A percentile compares a stretch with the other conserved stretches of the same genome.
phyloP scores from a whole-genome alignment of 2,888 invertebrate species.

The Margaritifera margaritifera region DNA sequence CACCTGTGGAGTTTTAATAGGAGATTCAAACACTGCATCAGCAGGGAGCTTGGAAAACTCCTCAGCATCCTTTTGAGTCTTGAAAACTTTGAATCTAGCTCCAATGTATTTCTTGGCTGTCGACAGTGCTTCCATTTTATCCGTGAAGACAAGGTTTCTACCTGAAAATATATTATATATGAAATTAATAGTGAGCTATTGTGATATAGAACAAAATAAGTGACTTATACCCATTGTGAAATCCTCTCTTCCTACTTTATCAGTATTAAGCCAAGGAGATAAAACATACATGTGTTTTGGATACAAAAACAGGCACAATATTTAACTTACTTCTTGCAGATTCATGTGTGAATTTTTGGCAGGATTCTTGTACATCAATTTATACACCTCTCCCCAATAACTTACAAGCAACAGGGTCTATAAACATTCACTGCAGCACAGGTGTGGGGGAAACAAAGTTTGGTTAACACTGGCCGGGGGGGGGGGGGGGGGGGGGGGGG shows the following conservation, averaged over 20 bases:
- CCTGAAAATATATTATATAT: slow-evolving; percentile 29
- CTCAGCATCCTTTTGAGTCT: slow-evolving; percentile 82
- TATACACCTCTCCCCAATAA: too few species aligned
- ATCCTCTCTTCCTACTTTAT: too few species aligned
- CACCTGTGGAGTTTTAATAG: slow-evolving; percentile 36
- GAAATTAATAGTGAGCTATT: background rate
- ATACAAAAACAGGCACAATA: background rate
- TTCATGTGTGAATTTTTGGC: too few species aligned
- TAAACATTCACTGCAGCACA: too few species aligned
- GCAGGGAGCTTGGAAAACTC: slow-evolving; percentile 76
- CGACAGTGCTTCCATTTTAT: slow-evolving; percentile 83
- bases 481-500: too few species aligned
- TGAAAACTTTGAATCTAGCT: slow-evolving; percentile 87
- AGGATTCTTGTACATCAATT: too few species aligned
- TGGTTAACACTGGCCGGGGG: too few species aligned
- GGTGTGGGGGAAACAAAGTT: too few species aligned
- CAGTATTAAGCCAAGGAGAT: background rate
- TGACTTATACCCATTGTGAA: background rate
- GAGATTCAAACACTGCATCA: slow-evolving; percentile 42
- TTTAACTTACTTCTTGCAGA: too few species aligned
- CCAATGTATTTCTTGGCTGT: slow-evolving; percentile 84
- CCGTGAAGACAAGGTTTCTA: slow-evolving; percentile 71
- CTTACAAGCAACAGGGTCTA: too few species aligned
- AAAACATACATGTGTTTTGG: background rate
- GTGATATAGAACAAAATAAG: too few species aligned